A percentile compares a stretch with the other conserved stretches of the same genome.
These are phyloP conservation scores for Toxotes lorentzi DNA, from an alignment of 2,797 vertebrate species.

Conservation along the genomic window DNA sequence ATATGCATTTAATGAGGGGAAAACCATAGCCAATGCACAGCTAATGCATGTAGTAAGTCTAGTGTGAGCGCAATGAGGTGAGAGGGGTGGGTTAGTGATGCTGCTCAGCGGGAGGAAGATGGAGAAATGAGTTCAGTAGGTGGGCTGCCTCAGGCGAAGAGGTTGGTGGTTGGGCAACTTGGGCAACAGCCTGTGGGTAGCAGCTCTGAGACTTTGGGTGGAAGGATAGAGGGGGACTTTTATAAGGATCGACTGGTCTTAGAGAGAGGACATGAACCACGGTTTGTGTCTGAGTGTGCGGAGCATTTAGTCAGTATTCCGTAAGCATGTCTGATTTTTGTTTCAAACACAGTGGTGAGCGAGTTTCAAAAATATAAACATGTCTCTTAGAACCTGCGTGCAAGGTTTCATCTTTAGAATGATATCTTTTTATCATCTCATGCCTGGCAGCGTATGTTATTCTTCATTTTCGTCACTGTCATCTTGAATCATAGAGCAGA, in stretches of 20 bases:
- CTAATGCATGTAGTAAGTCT: conserved; percentile 54
- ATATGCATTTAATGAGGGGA: conserved; percentile 62
- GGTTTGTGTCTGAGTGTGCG: conserved; percentile 27
- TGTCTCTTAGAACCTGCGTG: conserved; percentile 45
- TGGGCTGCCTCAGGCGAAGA: conserved; percentile 62
- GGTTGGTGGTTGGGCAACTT: conserved; percentile 54
- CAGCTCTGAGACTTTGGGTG: conserved; percentile 53
- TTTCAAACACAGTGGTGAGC: conserved; percentile 39
- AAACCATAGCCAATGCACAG: conserved; percentile 26
- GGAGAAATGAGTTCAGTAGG: conserved; percentile 69
- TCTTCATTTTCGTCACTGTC: conserved; percentile 79
- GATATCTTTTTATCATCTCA: conserved; percentile 77
- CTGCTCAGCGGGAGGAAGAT: conserved; percentile 54
- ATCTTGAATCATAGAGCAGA: conserved; percentile 69
- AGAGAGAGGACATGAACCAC: conserved; percentile 43
- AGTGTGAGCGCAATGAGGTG: conserved; percentile 35
- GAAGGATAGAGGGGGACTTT: conserved; percentile 50
- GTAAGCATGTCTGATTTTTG: conserved; percentile 20
- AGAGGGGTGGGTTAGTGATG: conserved; percentile 46
- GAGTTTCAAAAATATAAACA: conserved; percentile 33
- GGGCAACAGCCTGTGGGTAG: conserved; percentile 47
- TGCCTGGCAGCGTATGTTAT: conserved; percentile 75
- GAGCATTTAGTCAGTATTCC: conserved; percentile 17
- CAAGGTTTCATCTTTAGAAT: conserved; percentile 54
- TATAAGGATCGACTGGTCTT: conserved; percentile 53